Percentiles rank a stretch among this genome's conserved stretches.
These are phyloP conservation scores for Lateolabrax maculatus DNA, from an alignment of 2,797 vertebrate species.

Conservation along the genomic window DNA sequence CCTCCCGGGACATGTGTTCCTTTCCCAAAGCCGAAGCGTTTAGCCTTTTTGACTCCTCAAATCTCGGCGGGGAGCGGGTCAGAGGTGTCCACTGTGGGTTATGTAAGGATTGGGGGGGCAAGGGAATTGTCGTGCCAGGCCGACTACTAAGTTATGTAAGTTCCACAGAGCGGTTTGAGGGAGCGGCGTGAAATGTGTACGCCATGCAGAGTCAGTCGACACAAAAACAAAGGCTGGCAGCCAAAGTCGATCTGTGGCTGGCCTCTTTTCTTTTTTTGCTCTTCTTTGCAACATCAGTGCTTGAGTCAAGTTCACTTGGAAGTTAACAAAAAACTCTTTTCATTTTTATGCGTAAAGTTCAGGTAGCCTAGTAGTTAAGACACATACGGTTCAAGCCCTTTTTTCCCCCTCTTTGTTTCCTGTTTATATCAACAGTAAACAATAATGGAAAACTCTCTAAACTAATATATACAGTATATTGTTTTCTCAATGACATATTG, in stretches of 20 bases:
- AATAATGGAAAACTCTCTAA: neutral
- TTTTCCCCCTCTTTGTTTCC: too few species aligned
- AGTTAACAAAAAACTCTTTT: neutral
- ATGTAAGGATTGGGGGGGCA: constrained; percentile 45
- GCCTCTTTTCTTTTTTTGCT: neutral
- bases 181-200: neutral
- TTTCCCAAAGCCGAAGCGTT: constrained; percentile 43
- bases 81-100: constrained; percentile 43
- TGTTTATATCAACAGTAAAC: neutral
- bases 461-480: neutral
- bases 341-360: too few species aligned
- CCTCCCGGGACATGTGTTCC: constrained; percentile 55
- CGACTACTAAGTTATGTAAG: constrained; percentile 44
- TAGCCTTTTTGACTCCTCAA: constrained; percentile 48
- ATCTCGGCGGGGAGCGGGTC: constrained; percentile 24
- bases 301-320: neutral
- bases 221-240: constrained; percentile 1
- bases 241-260: constrained; percentile 12
- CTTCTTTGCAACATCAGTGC: neutral
- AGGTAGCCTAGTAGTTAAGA: neutral
- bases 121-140: constrained; percentile 19
- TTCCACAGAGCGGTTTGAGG: neutral
- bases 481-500: neutral
- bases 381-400: too few species aligned
- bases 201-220: neutral